phyloP scores from a whole-genome alignment of 2,113 vertebrate species.

The Synchiropus splendidus region DNA sequence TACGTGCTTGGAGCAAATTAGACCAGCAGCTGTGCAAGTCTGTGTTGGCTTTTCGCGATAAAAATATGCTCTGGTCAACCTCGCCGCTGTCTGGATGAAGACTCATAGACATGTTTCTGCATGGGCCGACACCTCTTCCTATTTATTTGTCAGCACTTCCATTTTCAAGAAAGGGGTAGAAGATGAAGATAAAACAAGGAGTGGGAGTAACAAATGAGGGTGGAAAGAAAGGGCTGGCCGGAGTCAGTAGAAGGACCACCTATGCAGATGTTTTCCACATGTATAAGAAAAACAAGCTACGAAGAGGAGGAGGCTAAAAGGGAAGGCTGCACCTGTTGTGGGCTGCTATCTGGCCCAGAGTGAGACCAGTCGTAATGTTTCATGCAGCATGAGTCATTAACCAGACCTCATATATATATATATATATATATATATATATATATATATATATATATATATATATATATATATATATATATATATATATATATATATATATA shows the following conservation, averaged over 20 bases:
- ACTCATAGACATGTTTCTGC: constrained; percentile 27
- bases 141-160: constrained; percentile 55
- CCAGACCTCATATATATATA: too few relatives aligned
- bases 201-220: constrained; percentile 27
- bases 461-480: too few relatives aligned
- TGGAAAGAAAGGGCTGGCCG: constrained; percentile 1
- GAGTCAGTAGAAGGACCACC: constrained; percentile 38
- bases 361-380: constrained; percentile 28
- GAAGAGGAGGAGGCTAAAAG: constrained; percentile 16
- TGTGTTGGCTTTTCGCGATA: constrained; percentile 61
- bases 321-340: constrained; percentile 48
- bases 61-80: constrained; percentile 68
- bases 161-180: constrained; percentile 17
- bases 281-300: constrained; percentile 46
- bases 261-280: constrained; percentile 63
- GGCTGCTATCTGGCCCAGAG: constrained; percentile 30
- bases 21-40: constrained; percentile 63
- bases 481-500: too few relatives aligned
- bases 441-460: too few relatives aligned
- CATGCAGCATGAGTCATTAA: constrained; percentile 30
- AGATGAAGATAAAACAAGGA: constrained; percentile 8
- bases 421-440: too few relatives aligned
- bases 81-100: constrained; percentile 56
- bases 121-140: constrained; percentile 44
- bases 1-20: constrained; percentile 70